Conservation (phyloP, 2,888 invertebrate genomes). For the Brachynemurus nebulosus region DNA sequence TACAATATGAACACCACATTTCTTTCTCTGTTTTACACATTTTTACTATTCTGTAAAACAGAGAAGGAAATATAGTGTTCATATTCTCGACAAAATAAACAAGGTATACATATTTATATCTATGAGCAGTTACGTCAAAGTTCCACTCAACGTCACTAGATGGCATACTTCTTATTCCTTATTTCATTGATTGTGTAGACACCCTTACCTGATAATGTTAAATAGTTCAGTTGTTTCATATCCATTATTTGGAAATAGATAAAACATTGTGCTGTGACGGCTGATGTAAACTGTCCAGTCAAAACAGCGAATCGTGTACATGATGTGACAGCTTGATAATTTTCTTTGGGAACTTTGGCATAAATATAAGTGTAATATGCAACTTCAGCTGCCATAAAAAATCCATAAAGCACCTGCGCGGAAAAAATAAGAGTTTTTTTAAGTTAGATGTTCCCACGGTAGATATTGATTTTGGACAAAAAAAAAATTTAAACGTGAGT, state of each 20-base stretch:
- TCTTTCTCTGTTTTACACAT: too few relatives aligned
- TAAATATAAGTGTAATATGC: slow-evolving; percentile 92
- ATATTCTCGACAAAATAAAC: too few relatives aligned
- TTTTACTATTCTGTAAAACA: too few relatives aligned
- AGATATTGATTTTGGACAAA: too few relatives aligned
- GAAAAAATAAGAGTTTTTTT: neutral
- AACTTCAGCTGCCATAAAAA: slow-evolving; percentile 78
- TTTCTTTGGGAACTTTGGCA: slow-evolving; percentile 67
- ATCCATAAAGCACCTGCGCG: slow-evolving; percentile 63
- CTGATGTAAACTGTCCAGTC: slow-evolving; percentile 63
- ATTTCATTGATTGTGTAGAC: too few relatives aligned
- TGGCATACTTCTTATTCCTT: too few relatives aligned
- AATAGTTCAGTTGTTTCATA: slow-evolving; percentile 63
- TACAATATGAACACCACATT: too few relatives aligned
- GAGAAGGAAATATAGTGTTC: too few relatives aligned
- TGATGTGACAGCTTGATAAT: slow-evolving; percentile 73
- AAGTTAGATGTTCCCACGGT: neutral
- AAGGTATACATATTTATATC: too few relatives aligned
- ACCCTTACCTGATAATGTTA: slow-evolving; percentile 54
- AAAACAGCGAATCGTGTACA: slow-evolving; percentile 73
- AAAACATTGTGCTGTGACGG: slow-evolving; percentile 62
- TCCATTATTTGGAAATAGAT: slow-evolving; percentile 50
- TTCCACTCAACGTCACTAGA: too few relatives aligned
- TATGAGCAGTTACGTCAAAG: too few relatives aligned
- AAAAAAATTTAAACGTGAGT: too few relatives aligned